Evolutionary conservation across 2,888 invertebrate genomes (phyloP), one percentile per base, ranked within the genome.

Genomic region (Epirrhoe alternata): DNA sequence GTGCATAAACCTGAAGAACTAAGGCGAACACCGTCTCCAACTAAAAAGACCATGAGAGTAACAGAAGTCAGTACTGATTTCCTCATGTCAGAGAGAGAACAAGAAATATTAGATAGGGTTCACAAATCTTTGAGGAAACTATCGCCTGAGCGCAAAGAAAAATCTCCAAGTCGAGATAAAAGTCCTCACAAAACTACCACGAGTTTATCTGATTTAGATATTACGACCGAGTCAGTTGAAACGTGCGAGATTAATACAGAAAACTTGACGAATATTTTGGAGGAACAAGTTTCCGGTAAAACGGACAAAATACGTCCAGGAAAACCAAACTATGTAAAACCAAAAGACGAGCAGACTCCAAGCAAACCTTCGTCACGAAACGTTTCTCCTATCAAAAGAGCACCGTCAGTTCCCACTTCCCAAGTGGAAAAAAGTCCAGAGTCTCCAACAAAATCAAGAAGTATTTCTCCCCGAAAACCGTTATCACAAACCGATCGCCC

Each of bases 401-500:
- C 79, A 2, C 74, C 77, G 31, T 66, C 76, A 6, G 64, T 71
- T 66, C 59, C 76, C 31, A 74, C 63, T 56, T 66, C 84, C 42
- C 83, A 84, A 66, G 64, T 66, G 14, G 81, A 84, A 6, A 84
- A 78, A 64, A 78, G 67, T 45, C 74, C 81, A 17, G 86, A 87
- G 30, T 79, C 80, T 17, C 77, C 81, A 31, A 77, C 78, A 2
- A 90, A 88, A 77, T 74, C 82, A 6, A 86, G 92, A 71, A 89
- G 90, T 64, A 81, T 83, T 64, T 91, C 92, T 0, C 91, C 92
- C 1, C 89, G 87, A 72, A 93, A 92, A 77, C 77, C 83, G 6
- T 47, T 84, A 1, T 76, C 82, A 6, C 76, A 83, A 3, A 72
- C 64, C 53, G 90, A 89, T 49, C 81, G 88, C 12, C 86, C 92